A percentile compares a stretch with the other conserved stretches of the same genome.
These are phyloP conservation scores for Teinopalpus imperialis DNA, from an alignment of 2,888 invertebrate genomes.

Conservation along the genomic window DNA sequence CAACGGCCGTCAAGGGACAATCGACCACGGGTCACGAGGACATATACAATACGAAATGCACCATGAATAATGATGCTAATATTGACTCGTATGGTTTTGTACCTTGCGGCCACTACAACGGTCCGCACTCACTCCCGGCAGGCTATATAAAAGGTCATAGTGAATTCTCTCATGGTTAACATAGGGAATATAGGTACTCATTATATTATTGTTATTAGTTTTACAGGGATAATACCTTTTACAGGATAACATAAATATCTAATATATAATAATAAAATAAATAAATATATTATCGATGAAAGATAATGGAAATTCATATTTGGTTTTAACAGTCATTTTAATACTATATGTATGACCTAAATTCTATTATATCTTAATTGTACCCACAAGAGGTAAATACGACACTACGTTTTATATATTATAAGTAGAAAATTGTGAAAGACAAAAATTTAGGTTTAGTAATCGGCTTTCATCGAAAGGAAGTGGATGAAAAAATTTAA, in stretches of 20 bases:
- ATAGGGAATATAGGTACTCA: no score
- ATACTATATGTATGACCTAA: no score
- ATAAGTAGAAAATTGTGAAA: conserved; percentile 31
- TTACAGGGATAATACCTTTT: no score
- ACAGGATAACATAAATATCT: no score
- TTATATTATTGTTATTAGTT: no score
- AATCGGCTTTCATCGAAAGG: conserved; percentile 40
- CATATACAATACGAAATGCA: conserved; percentile 52
- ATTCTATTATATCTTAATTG: no score
- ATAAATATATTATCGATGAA: no score
- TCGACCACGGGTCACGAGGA: conserved; percentile 68
- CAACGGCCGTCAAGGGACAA: conserved; percentile 62
- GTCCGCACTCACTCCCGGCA: conserved; percentile 12
- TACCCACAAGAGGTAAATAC: no score
- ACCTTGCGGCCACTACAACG: conserved; percentile 11
- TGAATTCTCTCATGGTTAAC: conserved; percentile 1
- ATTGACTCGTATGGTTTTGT: conserved; percentile 36
- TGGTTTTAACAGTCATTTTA: no score
- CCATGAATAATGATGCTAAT: conserved; percentile 63
- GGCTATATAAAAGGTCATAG: conserved; percentile 12
- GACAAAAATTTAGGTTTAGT: conserved; percentile 32
- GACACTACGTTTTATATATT: conserved; percentile 21
- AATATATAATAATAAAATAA: no score
- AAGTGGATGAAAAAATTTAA: conserved; percentile 42
- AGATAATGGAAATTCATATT: no score